Evolutionary conservation across 2,797 vertebrate genomes (phyloP).

Genomic region (Anisognathus igniventris): DNA sequence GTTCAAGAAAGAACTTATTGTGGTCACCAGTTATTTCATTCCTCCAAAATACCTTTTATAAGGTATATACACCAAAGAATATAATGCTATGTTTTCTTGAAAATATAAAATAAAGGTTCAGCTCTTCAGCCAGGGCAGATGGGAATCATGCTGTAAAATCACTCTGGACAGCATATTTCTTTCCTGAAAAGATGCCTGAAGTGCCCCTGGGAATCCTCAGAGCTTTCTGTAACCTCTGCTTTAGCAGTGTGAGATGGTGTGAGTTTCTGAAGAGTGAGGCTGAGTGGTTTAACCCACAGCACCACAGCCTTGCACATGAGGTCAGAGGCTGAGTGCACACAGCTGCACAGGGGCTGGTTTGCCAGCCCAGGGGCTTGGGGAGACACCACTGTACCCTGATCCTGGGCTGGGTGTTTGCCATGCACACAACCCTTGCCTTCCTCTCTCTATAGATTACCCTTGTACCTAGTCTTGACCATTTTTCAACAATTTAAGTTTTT

Average conservation of each 20-base stretch:
- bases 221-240: background rate
- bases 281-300: background rate
- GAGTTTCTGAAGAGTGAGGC: background rate
- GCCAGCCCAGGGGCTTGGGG: too few relatives aligned
- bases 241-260: background rate
- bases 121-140: background rate
- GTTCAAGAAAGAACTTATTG: background rate
- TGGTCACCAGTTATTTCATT: background rate
- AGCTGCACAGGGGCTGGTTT: background rate
- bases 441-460: background rate
- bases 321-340: background rate
- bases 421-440: background rate
- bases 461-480: background rate
- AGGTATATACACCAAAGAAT: background rate
- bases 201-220: background rate
- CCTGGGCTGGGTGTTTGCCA: background rate
- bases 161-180: background rate
- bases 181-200: background rate
- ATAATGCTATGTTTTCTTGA: background rate
- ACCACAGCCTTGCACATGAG: background rate
- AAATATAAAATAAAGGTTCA: background rate
- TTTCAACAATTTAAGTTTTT: background rate
- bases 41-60: background rate
- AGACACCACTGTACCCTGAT: background rate
- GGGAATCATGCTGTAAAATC: background rate